Conservation (phyloP, 2,797 vertebrate genomes). For the Spinus olivaceus region DNA sequence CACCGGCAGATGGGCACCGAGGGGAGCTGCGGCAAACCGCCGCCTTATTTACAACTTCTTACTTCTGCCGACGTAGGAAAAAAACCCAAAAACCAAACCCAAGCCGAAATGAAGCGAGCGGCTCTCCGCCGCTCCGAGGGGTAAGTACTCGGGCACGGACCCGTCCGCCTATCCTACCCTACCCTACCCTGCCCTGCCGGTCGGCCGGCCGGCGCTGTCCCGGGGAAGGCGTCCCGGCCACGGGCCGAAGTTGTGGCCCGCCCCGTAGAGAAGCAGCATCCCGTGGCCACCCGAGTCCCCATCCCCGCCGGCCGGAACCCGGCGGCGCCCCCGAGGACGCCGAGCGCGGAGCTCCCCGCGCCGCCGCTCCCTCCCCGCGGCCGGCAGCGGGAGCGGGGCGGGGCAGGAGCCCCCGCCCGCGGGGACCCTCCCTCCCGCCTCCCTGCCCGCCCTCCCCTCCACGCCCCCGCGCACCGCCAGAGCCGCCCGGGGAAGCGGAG, state of each 20-base stretch:
- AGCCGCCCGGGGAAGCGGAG: neutral
- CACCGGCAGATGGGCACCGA: neutral
- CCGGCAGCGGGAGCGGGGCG: neutral
- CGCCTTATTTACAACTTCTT: neutral
- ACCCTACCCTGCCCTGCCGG: neutral
- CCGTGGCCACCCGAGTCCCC: neutral
- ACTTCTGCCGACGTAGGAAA: neutral
- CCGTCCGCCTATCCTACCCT: neutral
- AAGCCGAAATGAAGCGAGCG: neutral
- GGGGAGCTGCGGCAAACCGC: too few species aligned
- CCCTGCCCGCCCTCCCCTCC: neutral
- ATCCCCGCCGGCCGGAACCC: neutral
- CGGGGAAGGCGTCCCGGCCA: too few species aligned
- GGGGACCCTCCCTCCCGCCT: neutral
- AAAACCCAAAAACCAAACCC: accelerated
- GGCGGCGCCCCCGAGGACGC: too few species aligned
- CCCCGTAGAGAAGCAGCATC: accelerated
- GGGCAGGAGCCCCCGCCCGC: neutral
- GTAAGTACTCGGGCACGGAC: neutral
- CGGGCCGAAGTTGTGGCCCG: neutral
- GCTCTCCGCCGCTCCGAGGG: too few species aligned
- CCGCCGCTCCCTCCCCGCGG: neutral
- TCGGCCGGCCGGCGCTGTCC: neutral
- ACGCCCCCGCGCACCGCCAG: neutral
- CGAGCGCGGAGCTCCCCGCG: neutral